Evolutionary conservation across 2,797 vertebrate genomes (phyloP).

Genomic region (Diplodus puntazzo): DNA sequence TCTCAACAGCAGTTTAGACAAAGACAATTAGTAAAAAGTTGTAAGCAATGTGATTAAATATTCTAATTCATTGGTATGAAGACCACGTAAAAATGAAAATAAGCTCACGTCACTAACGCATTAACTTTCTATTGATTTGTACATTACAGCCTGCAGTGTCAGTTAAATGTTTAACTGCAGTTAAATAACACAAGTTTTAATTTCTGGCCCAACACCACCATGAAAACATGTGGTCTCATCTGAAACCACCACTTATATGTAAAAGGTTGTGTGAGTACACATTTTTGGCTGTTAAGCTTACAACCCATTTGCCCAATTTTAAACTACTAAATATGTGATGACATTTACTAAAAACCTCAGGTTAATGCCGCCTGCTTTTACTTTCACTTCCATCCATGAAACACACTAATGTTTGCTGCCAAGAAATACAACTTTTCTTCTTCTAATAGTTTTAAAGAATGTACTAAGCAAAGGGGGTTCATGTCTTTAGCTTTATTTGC

Average conservation of each 20-base stretch:
- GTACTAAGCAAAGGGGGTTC: background rate
- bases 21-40: background rate
- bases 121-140: background rate
- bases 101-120: too few species aligned
- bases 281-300: background rate
- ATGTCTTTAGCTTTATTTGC: background rate
- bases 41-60: background rate
- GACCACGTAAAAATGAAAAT: background rate
- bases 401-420: background rate
- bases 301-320: background rate
- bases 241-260: background rate
- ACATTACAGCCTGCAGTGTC: background rate
- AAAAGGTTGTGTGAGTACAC: background rate
- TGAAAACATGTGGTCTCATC: background rate
- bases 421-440: background rate
- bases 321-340: conserved; percentile 1
- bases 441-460: background rate
- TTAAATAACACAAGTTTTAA: background rate
- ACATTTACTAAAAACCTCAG: background rate
- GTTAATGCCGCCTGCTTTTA: background rate
- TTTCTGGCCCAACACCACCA: background rate
- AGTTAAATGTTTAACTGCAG: background rate
- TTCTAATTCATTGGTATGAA: background rate
- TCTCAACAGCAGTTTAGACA: background rate
- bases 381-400: background rate